Evolutionary conservation across 2,888 invertebrate species (phyloP).

Genomic region (Buathra laborator): DNA sequence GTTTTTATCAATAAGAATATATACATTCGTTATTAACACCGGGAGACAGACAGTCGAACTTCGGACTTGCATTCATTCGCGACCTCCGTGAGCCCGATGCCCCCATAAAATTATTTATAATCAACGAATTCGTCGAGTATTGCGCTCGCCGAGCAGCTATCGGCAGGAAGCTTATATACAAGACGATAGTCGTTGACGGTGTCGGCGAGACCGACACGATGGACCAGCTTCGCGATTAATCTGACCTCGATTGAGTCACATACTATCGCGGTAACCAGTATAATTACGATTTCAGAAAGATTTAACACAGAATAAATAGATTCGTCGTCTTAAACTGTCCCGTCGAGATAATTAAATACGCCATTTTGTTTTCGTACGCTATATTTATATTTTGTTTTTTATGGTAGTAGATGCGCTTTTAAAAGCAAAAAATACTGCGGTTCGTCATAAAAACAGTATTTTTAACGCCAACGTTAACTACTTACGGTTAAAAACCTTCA

Average conservation of each 20-base stretch:
- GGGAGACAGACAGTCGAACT: background rate
- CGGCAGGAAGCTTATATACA: background rate
- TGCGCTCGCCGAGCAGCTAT: background rate
- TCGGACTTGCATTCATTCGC: conserved; percentile 28
- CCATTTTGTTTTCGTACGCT: background rate
- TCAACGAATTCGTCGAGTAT: conserved; percentile 21
- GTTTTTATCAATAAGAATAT: background rate
- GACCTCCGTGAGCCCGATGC: background rate
- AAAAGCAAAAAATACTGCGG: too few relatives aligned
- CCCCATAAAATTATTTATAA: conserved; percentile 23
- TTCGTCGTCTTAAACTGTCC: background rate
- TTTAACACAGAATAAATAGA: background rate
- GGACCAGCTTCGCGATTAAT: conserved; percentile 8
- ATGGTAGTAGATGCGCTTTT: background rate
- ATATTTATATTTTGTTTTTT: background rate
- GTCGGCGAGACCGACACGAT: background rate
- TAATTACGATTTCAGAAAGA: background rate
- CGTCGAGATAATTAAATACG: background rate
- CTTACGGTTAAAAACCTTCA: too few relatives aligned
- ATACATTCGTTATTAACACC: conserved; percentile 6
- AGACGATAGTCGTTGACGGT: conserved; percentile 7
- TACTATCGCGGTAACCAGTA: conserved; percentile 21
- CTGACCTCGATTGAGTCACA: conserved; percentile 35
- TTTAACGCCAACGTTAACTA: too few relatives aligned
- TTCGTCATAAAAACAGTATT: too few relatives aligned